A percentile compares a stretch with the other conserved stretches of the same genome.
These are phyloP conservation scores for Halesus radiatus DNA, from an alignment of 1,140 invertebrate genomes.

Conservation along the genomic window DNA sequence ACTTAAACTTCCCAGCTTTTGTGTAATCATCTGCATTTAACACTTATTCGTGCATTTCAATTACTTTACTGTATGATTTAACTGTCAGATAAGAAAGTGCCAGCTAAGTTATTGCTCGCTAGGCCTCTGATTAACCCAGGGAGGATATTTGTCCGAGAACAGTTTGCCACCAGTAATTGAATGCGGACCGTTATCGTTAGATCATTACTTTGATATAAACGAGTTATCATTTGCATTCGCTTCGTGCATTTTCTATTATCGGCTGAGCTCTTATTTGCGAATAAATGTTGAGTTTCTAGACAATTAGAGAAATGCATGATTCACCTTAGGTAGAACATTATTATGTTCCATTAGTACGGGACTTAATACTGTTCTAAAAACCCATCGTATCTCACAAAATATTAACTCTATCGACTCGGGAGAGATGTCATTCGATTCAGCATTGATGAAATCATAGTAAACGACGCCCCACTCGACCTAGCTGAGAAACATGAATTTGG, in stretches of 20 bases:
- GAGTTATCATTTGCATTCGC: constrained; percentile 27
- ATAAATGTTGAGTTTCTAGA: too few relatives aligned
- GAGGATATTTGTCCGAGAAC: constrained; percentile 48
- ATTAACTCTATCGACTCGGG: too few relatives aligned
- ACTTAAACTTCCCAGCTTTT: neutral
- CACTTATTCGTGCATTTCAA: constrained; percentile 55
- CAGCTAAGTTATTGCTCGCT: constrained; percentile 45
- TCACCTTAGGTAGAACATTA: too few relatives aligned
- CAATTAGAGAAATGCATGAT: too few relatives aligned
- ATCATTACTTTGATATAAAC: constrained; percentile 47
- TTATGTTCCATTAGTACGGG: too few relatives aligned
- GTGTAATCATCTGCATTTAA: constrained; percentile 50
- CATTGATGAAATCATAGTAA: too few relatives aligned
- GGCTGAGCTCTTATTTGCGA: too few relatives aligned
- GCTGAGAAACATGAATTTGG: too few relatives aligned
- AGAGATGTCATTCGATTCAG: too few relatives aligned
- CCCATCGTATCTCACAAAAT: too few relatives aligned
- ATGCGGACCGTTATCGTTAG: constrained; percentile 39
- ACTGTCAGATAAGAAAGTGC: constrained; percentile 51
- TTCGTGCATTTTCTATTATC: neutral
- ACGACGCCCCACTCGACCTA: too few relatives aligned
- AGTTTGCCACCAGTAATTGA: constrained; percentile 42
- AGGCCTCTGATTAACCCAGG: constrained; percentile 30
- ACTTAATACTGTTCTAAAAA: too few relatives aligned
- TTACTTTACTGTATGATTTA: constrained; percentile 53